phyloP scores from a whole-genome alignment of 1,140 invertebrate species.

The Achroia grisella region DNA sequence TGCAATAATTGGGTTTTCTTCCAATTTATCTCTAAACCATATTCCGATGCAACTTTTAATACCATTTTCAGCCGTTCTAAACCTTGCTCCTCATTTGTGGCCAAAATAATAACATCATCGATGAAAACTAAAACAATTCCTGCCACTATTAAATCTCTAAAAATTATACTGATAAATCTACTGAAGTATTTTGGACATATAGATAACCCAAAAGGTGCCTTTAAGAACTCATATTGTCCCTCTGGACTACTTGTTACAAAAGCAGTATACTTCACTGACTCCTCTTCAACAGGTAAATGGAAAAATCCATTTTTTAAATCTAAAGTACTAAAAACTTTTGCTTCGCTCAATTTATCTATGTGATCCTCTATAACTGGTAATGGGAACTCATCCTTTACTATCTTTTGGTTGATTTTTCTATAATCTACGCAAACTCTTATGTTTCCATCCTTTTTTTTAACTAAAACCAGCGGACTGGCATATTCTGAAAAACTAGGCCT shows the following conservation, averaged over 20 bases:
- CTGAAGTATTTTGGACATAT: conserved; percentile 12
- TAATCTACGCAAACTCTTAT: conserved; percentile 72
- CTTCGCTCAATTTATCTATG: conserved; percentile 3
- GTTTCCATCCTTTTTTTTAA: conserved; percentile 64
- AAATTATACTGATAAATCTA: conserved; percentile 10
- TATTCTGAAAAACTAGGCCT: conserved; percentile 42
- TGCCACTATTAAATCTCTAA: conserved; percentile 7
- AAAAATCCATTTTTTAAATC: conserved; percentile 10
- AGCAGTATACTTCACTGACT: conserved; percentile 12
- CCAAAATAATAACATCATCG: conserved; percentile 11
- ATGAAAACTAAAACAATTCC: conserved; percentile 12
- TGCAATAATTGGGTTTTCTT: conserved; percentile 43
- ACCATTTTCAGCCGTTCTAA: conserved; percentile 20
- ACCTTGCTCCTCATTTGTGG: conserved; percentile 13
- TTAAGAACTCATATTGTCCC: conserved; percentile 14
- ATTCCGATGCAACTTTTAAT: conserved; percentile 22
- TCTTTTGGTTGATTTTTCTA: conserved; percentile 56
- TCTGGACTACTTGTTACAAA: conserved; percentile 9
- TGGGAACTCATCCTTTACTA: conserved; percentile 37
- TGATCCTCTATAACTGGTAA: conserved; percentile 13
- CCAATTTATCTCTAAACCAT: conserved; percentile 39
- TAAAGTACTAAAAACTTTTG: conserved; percentile 2
- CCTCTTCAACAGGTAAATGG: conserved; percentile 3
- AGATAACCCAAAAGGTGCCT: conserved; percentile 9
- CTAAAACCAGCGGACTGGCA: conserved; percentile 60